Conservation (phyloP, 2,113 vertebrate species). For the Notiomystis cincta region DNA sequence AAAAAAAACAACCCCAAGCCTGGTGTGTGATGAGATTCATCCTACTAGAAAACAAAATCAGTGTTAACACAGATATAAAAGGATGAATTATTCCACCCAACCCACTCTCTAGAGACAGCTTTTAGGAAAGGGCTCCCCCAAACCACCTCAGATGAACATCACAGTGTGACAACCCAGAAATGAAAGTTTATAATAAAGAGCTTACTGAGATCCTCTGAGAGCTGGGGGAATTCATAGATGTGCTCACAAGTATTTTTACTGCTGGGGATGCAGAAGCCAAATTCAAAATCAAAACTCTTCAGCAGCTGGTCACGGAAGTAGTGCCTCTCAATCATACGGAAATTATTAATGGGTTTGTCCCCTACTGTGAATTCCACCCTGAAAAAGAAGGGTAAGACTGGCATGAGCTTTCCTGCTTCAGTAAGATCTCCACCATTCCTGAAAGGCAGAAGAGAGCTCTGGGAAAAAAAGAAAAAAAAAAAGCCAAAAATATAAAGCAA, state of each 20-base stretch:
- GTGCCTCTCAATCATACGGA: slow-evolving; percentile 98
- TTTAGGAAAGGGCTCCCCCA: background rate
- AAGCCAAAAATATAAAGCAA: background rate
- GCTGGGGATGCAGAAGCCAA: slow-evolving; percentile 98
- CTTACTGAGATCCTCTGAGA: slow-evolving; percentile 96
- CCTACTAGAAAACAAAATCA: background rate
- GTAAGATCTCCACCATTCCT: background rate
- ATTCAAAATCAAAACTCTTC: slow-evolving; percentile 98
- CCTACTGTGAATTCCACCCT: slow-evolving; percentile 99
- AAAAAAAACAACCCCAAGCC: background rate
- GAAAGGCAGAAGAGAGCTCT: background rate
- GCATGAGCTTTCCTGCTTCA: background rate
- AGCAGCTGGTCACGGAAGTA: slow-evolving; percentile 93
- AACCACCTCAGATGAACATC: background rate
- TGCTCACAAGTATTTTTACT: slow-evolving; percentile 98
- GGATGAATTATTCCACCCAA: background rate
- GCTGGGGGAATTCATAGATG: slow-evolving; percentile 96
- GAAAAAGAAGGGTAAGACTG: background rate
- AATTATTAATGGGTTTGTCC: slow-evolving; percentile 94
- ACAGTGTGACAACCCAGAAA: background rate
- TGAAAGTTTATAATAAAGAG: background rate
- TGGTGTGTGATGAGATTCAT: background rate
- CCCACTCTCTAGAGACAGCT: background rate
- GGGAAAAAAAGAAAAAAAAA: too few species aligned
- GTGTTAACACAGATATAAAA: background rate